These are phyloP conservation scores for Electrona antarctica DNA, from an alignment of 2,113 vertebrate species.

Conservation along the genomic window DNA sequence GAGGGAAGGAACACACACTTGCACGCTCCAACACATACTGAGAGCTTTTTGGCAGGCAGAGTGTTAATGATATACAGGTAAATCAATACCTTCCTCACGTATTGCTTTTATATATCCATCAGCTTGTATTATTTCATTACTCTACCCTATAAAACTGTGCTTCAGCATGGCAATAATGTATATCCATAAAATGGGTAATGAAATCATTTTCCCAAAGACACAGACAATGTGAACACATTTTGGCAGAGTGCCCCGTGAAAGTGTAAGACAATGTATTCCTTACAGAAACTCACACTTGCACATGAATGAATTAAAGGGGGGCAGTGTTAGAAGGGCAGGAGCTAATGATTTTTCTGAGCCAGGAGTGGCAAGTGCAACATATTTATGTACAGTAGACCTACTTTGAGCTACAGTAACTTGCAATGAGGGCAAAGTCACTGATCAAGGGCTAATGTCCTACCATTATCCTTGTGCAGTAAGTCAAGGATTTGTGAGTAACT, in stretches of 20 bases:
- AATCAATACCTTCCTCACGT: conserved; percentile 18
- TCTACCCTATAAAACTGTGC: background rate
- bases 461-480: conserved; percentile 62
- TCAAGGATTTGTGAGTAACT: conserved; percentile 69
- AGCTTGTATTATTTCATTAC: conserved; percentile 32
- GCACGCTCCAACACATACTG: background rate
- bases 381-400: conserved; percentile 48
- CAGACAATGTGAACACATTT: background rate
- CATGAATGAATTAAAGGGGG: conserved; percentile 25
- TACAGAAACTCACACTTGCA: conserved; percentile 36
- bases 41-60: background rate
- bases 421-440: conserved; percentile 32
- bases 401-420: conserved; percentile 37
- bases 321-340: conserved; percentile 18
- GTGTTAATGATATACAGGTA: conserved; percentile 26
- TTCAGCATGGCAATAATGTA: conserved; percentile 8
- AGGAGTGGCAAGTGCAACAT: conserved; percentile 44
- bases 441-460: conserved; percentile 58
- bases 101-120: conserved; percentile 45
- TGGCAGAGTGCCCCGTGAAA: conserved; percentile 14
- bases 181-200: background rate
- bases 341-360: conserved; percentile 45
- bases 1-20: background rate
- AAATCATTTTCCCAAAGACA: conserved; percentile 10
- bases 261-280: conserved; percentile 44